A percentile compares a stretch with the other conserved stretches of the same genome.
phyloP scores from a whole-genome alignment of 2,113 vertebrate genomes.

The Neodontobutis hainanensis region DNA sequence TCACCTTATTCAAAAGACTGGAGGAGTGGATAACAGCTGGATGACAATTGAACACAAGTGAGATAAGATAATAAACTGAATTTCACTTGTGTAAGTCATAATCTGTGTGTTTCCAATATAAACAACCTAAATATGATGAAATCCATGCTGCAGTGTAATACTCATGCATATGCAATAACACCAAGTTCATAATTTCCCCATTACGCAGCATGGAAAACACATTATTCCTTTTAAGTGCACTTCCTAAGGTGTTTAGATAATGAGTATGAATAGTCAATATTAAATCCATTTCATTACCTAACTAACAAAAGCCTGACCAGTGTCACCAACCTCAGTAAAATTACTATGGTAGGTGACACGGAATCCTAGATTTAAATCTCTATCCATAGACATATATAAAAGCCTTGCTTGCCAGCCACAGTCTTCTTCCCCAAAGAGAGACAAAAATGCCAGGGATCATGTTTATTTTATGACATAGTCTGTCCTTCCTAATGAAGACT shows the following conservation, averaged over 20 bases:
- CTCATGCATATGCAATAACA: background rate
- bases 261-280: too few relatives aligned
- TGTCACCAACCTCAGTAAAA: too few relatives aligned
- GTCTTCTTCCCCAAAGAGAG: background rate
- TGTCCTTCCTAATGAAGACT: background rate
- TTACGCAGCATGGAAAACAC: background rate
- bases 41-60: too few relatives aligned
- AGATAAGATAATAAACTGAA: background rate
- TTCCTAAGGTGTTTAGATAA: background rate
- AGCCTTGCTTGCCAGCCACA: background rate
- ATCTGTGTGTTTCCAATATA: background rate
- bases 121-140: constrained; percentile 5
- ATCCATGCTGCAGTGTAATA: background rate
- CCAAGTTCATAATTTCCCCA: background rate
- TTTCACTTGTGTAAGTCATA: background rate
- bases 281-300: too few relatives aligned
- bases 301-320: too few relatives aligned
- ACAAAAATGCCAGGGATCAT: constrained; percentile 8
- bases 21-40: too few relatives aligned
- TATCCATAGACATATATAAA: background rate
- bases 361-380: too few relatives aligned
- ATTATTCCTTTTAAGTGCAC: background rate
- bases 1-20: too few relatives aligned
- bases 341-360: too few relatives aligned
- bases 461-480: constrained; percentile 11